Evolutionary conservation across 2,888 invertebrate species (phyloP).

Genomic region (Dioctria rufipes): DNA sequence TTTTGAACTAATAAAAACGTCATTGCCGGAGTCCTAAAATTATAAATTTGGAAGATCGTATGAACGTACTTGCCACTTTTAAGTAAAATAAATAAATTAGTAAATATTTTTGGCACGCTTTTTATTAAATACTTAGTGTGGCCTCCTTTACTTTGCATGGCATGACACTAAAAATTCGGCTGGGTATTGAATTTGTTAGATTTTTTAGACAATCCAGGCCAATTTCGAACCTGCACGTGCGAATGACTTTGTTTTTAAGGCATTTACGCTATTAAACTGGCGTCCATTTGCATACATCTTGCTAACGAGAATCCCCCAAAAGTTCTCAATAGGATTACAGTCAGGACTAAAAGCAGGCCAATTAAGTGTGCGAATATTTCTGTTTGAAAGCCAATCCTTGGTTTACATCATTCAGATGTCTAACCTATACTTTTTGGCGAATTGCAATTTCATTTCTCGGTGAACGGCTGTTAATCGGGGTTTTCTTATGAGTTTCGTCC

Average conservation of each 20-base stretch:
- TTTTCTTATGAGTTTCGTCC: too few relatives aligned
- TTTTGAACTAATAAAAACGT: too few relatives aligned
- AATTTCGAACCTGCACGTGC: conserved; percentile 10
- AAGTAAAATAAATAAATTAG: conserved; percentile 7
- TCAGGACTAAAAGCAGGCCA: background rate
- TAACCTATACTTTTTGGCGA: too few relatives aligned
- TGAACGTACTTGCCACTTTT: conserved; percentile 7
- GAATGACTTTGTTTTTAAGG: conserved; percentile 17
- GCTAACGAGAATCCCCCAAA: background rate
- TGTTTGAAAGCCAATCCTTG: conserved; percentile 8
- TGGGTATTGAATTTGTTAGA: conserved; percentile 19
- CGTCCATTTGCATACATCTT: conserved; percentile 20
- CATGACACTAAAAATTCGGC: conserved; percentile 15
- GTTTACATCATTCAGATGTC: background rate
- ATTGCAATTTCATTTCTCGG: too few relatives aligned
- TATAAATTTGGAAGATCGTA: background rate
- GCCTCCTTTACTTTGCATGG: background rate
- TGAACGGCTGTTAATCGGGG: too few relatives aligned
- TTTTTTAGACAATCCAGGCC: conserved; percentile 13
- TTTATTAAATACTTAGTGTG: too few relatives aligned
- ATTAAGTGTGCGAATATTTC: conserved; percentile 6
- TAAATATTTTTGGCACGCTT: background rate
- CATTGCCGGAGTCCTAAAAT: too few relatives aligned
- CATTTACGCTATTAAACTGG: conserved; percentile 4
- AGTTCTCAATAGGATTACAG: conserved; percentile 14